These are phyloP conservation scores for Hippolais icterina DNA, from an alignment of 2,113 vertebrate species.

Conservation along the genomic window DNA sequence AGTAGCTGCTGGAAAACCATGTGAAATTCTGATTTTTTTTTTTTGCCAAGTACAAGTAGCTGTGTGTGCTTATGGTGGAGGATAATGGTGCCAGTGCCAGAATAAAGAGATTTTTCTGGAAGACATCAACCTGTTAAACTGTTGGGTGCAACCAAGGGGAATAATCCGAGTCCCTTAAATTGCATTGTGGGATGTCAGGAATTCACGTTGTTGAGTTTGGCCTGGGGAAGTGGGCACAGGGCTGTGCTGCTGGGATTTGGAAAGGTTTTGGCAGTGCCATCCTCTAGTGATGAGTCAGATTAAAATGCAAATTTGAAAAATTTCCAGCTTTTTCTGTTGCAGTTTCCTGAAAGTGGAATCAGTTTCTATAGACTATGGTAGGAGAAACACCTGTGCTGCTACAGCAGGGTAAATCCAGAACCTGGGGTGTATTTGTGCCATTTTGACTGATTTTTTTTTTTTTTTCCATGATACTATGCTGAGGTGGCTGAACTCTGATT, in stretches of 20 bases:
- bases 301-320: not conserved
- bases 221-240: not conserved
- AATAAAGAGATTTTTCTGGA: not conserved
- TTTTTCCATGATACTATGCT: rapidly evolving
- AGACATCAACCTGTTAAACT: too few species aligned
- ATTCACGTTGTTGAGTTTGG: not conserved
- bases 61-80: not conserved
- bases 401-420: not conserved
- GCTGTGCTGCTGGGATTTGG: not conserved
- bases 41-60: not conserved
- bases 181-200: rapidly evolving
- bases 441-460: not conserved
- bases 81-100: not conserved
- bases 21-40: not conserved
- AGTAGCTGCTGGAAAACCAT: not conserved
- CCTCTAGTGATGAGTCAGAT: too few species aligned
- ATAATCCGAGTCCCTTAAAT: rapidly evolving
- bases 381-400: not conserved
- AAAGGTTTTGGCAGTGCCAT: not conserved
- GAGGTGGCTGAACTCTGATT: not conserved
- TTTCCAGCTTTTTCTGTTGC: not conserved
- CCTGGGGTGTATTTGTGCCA: not conserved
- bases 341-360: not conserved
- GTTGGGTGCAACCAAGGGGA: not conserved
- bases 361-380: rapidly evolving